Conservation (phyloP, 2,797 vertebrate genomes). For the Capromys pilorides region DNA sequence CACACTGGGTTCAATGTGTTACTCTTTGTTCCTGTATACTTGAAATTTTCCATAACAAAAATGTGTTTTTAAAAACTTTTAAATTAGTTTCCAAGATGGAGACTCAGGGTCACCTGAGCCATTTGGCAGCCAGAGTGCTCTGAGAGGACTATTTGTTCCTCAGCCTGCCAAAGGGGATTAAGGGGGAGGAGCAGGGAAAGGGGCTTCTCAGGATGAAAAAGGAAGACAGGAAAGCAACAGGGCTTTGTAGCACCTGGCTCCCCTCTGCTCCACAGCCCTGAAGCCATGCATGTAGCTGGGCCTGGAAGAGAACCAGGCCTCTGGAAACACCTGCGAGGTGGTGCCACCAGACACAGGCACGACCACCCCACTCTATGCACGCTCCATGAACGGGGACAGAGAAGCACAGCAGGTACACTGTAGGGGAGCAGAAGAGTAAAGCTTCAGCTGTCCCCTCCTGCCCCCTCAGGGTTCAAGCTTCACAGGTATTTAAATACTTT, state of each 20-base stretch:
- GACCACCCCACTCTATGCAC: too few relatives aligned
- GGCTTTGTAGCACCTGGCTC: neutral
- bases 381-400: neutral
- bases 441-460: neutral
- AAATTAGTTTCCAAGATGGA: slow-evolving; percentile 25
- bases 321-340: neutral
- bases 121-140: neutral
- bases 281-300: neutral
- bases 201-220: neutral
- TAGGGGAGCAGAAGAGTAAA: neutral
- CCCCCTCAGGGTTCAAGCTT: neutral
- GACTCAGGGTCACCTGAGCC: neutral
- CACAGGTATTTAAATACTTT: neutral
- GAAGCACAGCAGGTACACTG: neutral
- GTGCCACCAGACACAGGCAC: neutral
- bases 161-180: neutral
- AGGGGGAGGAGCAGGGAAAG: too few relatives aligned
- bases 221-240: neutral
- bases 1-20: neutral
- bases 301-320: neutral
- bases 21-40: neutral
- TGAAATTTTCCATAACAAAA: neutral
- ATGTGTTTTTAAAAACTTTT: neutral
- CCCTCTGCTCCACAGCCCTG: neutral
- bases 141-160: neutral